phyloP scores from a whole-genome alignment of 2,797 vertebrate genomes.

The Mus caroli region DNA sequence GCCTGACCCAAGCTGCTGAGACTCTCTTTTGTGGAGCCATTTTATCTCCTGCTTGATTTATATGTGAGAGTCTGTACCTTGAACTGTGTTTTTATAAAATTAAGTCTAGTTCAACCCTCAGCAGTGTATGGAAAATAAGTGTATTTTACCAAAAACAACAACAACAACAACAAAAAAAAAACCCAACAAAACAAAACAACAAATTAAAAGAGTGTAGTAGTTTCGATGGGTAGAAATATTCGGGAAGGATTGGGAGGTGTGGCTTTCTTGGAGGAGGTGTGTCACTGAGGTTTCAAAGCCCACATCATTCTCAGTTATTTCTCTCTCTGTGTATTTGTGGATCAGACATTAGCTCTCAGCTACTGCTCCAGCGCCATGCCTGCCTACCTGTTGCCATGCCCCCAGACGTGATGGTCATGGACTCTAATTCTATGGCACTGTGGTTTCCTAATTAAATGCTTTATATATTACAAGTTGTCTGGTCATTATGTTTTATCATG shows the following conservation, averaged over 20 bases:
- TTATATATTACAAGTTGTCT: background rate
- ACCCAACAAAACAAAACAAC: too few species aligned
- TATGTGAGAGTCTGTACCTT: background rate
- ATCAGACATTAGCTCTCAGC: background rate
- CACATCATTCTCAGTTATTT: background rate
- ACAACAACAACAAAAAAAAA: too few species aligned
- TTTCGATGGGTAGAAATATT: background rate
- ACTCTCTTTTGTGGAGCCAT: background rate
- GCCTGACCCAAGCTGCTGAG: background rate
- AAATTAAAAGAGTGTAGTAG: too few species aligned
- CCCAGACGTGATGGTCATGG: too few species aligned
- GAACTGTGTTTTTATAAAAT: background rate
- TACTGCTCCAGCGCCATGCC: background rate
- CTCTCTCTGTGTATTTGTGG: background rate
- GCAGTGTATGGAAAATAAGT: background rate
- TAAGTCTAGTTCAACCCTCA: background rate
- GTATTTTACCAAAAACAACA: background rate
- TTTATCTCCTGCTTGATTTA: background rate
- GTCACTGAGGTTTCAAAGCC: background rate
- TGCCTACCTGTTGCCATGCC: background rate
- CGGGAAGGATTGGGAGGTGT: background rate
- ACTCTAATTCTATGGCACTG: background rate
- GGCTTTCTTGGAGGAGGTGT: background rate
- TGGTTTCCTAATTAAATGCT: background rate
- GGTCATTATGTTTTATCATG: background rate